Evolutionary conservation across 1,140 invertebrate species (phyloP).

Genomic region (Maniola jurtina): DNA sequence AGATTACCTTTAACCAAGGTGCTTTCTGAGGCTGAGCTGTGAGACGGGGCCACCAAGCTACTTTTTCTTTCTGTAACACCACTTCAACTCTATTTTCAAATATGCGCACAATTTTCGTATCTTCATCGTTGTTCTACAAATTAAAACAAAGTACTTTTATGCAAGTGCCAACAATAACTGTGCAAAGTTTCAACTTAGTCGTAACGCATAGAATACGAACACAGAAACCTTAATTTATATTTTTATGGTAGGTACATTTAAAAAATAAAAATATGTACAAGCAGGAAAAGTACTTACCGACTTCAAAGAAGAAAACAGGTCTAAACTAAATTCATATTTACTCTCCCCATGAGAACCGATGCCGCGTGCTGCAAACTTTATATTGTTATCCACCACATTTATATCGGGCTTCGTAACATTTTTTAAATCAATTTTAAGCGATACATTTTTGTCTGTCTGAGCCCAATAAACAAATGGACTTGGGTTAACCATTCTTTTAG

Average conservation of each 20-base stretch:
- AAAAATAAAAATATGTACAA: background rate
- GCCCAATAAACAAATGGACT: slow-evolving; percentile 96
- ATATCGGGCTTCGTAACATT: slow-evolving; percentile 84
- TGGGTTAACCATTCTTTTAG: slow-evolving; percentile 61
- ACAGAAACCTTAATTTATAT: no score
- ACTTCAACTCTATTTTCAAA: slow-evolving; percentile 89
- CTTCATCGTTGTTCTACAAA: slow-evolving; percentile 42
- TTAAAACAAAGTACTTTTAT: background rate
- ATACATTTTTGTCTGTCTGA: slow-evolving; percentile 88
- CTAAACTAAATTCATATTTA: slow-evolving; percentile 86
- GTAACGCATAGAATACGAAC: no score
- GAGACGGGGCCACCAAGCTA: slow-evolving; percentile 90
- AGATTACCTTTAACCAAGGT: slow-evolving; percentile 89
- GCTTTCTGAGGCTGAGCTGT: slow-evolving; percentile 89
- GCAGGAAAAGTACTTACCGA: slow-evolving; percentile 79
- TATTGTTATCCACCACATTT: slow-evolving; percentile 79
- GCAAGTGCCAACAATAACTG: no score
- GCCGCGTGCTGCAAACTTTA: slow-evolving; percentile 83
- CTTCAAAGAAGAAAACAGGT: slow-evolving; percentile 85
- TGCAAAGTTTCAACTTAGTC: no score
- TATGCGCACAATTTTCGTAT: slow-evolving; percentile 72
- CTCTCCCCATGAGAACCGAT: slow-evolving; percentile 84
- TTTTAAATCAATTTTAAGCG: slow-evolving; percentile 90
- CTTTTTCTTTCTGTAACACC: slow-evolving; percentile 83
- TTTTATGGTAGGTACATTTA: no score